Base-by-base conservation (phyloP, 2,888 invertebrate species). In the Orchesellides sinensis region DNA sequence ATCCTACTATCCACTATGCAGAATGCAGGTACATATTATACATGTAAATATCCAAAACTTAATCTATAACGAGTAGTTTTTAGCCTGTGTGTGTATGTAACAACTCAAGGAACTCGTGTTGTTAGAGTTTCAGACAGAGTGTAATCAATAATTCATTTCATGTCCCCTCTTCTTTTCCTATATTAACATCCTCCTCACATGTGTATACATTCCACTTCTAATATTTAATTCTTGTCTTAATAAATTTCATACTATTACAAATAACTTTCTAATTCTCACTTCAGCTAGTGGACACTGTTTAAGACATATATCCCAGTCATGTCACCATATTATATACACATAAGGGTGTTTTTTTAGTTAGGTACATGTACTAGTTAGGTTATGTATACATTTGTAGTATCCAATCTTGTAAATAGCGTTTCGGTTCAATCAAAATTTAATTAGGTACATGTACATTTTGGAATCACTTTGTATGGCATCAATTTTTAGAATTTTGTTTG, bases 91-190 rank as follows among this genome's bases (percentile, higher is more conserved):
- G 49, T 29, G 25, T 25, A 63, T 21, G 10, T n/a, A 66, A 66
- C 56, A 78, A 69, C 61, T 78, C 47, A 49, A 69, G 69, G 61
- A 49, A 61, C 61, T 61, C 49, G 49, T 45, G 69, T 68, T 68
- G 68, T 49, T 68, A 69, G 78, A 78, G 69, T 78, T 78, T 78
- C 32, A 49, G 59, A 59, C 32, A 23, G 17, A 40, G 27, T 27
- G 17, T 54, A 77, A 77, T 77, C 77, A 68, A 77, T 77, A 77
- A 66, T 56, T 75, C 68, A 77, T 68, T 68, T 68, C 68, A 68
- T 68, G 68, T 68, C 68, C 49, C n/a, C 23, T 68, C 47, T 19
- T 49, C 19, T 23, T 49, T n/a, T 32, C 17, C 27, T 10, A 17
- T 3, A 29, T 65, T 23, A 23, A 6, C 12, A 25, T 45, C 23